A percentile compares a stretch with the other conserved stretches of the same genome.
Evolutionary conservation across 2,113 vertebrate species (phyloP).

Genomic region (Rhynchomys soricoides): DNA sequence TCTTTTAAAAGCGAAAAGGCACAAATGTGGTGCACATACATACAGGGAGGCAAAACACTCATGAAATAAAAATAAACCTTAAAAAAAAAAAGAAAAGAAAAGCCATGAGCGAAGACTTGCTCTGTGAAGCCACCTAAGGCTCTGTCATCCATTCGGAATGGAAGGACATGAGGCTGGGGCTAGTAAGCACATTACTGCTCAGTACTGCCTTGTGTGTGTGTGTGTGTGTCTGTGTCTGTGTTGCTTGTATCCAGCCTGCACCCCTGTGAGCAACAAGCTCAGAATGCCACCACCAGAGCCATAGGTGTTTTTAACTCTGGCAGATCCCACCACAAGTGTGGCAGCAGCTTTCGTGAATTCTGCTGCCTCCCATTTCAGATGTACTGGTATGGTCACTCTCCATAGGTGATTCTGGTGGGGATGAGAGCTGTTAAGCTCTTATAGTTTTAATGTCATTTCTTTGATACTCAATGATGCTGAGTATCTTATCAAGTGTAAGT

Average conservation of each 20-base stretch:
- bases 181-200: not conserved
- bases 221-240: not conserved
- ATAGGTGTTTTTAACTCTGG: not conserved
- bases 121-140: not conserved
- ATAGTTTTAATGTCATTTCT: not conserved
- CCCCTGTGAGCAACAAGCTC: not conserved
- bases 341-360: not conserved
- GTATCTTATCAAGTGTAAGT: not conserved
- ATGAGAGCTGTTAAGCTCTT: not conserved
- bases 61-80: not conserved
- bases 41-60: not conserved
- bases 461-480: not conserved
- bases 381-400: not conserved
- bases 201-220: not conserved
- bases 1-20: not conserved
- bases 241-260: not conserved
- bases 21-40: not conserved
- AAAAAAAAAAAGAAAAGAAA: not conserved
- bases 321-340: not conserved
- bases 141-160: not conserved
- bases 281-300: not conserved
- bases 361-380: not conserved
- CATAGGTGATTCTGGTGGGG: not conserved
- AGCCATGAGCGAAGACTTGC: not conserved
- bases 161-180: not conserved